Conservation (phyloP, 2,888 invertebrate genomes). For the Polydesmus complanatus region DNA sequence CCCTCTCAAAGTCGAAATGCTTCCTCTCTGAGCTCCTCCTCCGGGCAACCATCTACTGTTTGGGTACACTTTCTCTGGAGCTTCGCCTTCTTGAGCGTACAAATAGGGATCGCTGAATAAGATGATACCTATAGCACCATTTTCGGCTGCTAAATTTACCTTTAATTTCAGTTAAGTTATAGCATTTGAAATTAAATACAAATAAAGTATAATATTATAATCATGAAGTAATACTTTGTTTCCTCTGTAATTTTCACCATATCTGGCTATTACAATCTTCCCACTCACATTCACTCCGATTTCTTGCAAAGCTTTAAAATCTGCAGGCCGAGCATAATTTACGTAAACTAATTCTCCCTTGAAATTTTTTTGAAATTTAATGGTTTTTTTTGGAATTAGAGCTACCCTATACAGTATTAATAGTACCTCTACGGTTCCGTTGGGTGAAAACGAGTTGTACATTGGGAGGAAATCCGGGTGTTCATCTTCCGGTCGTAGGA, state of each 20-base stretch:
- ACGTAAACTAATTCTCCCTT: constrained; percentile 31
- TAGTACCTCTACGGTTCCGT: constrained; percentile 19
- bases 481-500: constrained; percentile 25
- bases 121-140: constrained; percentile 33
- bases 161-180: constrained; percentile 21
- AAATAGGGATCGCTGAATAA: constrained; percentile 34
- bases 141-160: constrained; percentile 28
- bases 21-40: constrained; percentile 28
- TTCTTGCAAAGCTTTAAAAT: constrained; percentile 29
- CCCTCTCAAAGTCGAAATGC: constrained; percentile 29
- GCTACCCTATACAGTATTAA: too few species aligned
- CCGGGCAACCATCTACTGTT: constrained; percentile 35
- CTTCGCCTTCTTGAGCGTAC: constrained; percentile 26
- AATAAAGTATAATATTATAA: too few species aligned
- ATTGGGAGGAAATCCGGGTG: constrained; percentile 26
- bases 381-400: too few species aligned
- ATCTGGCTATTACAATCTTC: constrained; percentile 37
- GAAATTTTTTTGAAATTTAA: too few species aligned
- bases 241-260: constrained; percentile 37
- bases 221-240: too few species aligned
- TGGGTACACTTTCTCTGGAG: constrained; percentile 24
- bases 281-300: constrained; percentile 29
- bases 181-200: too few species aligned
- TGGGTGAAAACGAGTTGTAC: constrained; percentile 28
- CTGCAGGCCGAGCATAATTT: constrained; percentile 34